Conservation (phyloP, 37 sponge, comb jelly and placozoan genomes). For the Theonella swinhoei region DNA sequence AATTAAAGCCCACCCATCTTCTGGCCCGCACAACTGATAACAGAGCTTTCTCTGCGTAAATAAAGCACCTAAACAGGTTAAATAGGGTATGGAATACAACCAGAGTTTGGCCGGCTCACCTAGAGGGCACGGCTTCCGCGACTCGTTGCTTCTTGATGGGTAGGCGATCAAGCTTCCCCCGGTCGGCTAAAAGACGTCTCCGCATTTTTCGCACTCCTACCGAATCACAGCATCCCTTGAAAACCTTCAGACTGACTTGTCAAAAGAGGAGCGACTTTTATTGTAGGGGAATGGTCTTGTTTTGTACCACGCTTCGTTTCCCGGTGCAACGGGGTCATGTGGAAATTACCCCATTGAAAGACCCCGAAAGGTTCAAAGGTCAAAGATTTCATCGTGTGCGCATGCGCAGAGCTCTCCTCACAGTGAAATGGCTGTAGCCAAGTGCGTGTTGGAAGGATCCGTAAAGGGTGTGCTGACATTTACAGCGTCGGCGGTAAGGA, state of each 20-base stretch:
- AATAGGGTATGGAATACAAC: too few species aligned
- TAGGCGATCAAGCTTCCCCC: slow-evolving; percentile 37
- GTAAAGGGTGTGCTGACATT: slow-evolving; percentile 54
- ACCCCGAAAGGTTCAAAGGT: background rate
- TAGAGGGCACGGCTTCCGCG: slow-evolving; percentile 36
- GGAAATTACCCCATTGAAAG: too few species aligned
- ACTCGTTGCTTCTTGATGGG: slow-evolving; percentile 30
- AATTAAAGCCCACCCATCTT: slow-evolving; percentile 13
- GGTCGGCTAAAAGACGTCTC: slow-evolving; percentile 42
- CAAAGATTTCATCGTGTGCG: background rate
- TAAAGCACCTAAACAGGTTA: too few species aligned
- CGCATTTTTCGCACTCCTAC: slow-evolving; percentile 26
- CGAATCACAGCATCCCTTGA: slow-evolving; percentile 5
- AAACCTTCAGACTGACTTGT: background rate
- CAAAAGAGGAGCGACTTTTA: background rate
- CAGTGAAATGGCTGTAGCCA: background rate
- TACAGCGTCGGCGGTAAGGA: too few species aligned
- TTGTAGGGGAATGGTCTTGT: background rate
- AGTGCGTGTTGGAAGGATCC: slow-evolving; percentile 51
- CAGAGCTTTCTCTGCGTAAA: background rate
- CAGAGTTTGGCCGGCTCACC: slow-evolving; percentile 29
- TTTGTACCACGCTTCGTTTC: background rate
- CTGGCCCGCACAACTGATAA: background rate
- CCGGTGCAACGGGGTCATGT: background rate
- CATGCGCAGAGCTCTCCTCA: background rate